These are phyloP conservation scores for Epirrhoe tristata DNA, from an alignment of 2,888 invertebrate genomes.

Conservation along the genomic window DNA sequence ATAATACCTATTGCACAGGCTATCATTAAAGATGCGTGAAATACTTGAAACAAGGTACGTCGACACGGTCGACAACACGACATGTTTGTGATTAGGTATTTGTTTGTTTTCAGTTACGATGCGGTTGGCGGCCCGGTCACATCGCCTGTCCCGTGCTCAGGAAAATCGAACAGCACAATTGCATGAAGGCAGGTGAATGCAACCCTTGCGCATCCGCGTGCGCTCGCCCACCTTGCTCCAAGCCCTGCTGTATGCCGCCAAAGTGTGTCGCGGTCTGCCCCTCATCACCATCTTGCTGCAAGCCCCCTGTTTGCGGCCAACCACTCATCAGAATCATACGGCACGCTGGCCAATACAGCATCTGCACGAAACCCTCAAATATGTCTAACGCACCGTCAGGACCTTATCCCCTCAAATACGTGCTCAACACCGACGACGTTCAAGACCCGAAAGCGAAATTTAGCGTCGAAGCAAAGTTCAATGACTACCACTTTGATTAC, in stretches of 20 bases:
- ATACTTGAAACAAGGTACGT: too few relatives aligned
- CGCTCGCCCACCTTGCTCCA: slow-evolving; percentile 54
- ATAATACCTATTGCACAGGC: too few relatives aligned
- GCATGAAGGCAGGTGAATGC: slow-evolving; percentile 61
- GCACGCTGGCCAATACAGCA: slow-evolving; percentile 73
- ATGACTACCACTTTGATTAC: slow-evolving; percentile 77
- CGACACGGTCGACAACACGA: not conserved
- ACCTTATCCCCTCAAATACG: slow-evolving; percentile 76
- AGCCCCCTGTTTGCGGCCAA: slow-evolving; percentile 52
- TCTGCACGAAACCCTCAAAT: slow-evolving; percentile 74
- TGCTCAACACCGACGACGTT: slow-evolving; percentile 62
- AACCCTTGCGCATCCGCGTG: slow-evolving; percentile 57
- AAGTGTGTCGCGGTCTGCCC: slow-evolving; percentile 60
- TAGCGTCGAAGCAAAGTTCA: slow-evolving; percentile 77
- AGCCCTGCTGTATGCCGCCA: slow-evolving; percentile 57
- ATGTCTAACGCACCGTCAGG: slow-evolving; percentile 73
- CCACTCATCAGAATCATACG: slow-evolving; percentile 70
- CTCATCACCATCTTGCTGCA: slow-evolving; percentile 58
- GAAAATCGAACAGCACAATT: slow-evolving; percentile 72
- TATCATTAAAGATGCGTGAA: too few relatives aligned
- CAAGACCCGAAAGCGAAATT: slow-evolving; percentile 53
- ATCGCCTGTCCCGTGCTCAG: slow-evolving; percentile 74
- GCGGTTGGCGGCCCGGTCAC: slow-evolving; percentile 82
- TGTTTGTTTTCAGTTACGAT: slow-evolving; percentile 63
- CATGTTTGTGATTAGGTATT: not conserved